A percentile compares a stretch with the other conserved stretches of the same genome.
Conservation (phyloP, 2,797 vertebrate species). For the Corythornis leucogaster region DNA sequence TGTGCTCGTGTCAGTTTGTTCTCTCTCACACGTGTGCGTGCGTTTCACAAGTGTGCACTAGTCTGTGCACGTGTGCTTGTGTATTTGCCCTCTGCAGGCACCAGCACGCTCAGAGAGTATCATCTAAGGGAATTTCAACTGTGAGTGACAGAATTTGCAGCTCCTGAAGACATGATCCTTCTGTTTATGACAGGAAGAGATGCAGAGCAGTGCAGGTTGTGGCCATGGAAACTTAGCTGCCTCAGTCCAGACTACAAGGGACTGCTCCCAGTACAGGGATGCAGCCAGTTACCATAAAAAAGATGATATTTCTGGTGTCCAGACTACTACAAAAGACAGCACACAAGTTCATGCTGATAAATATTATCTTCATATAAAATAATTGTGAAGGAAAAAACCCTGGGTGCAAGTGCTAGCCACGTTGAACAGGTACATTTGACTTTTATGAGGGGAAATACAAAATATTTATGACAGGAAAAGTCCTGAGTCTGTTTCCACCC, state of each 20-base stretch:
- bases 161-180: background rate
- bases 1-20: background rate
- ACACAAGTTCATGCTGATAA: background rate
- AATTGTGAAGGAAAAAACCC: background rate
- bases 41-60: background rate
- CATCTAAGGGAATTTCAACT: background rate
- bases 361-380: background rate
- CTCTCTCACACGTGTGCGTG: background rate
- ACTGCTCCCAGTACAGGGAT: background rate
- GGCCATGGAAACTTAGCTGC: background rate
- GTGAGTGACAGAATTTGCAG: background rate
- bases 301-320: background rate
- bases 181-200: background rate
- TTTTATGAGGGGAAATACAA: background rate
- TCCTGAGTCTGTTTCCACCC: background rate
- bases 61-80: background rate
- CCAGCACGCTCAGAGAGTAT: background rate
- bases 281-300: background rate
- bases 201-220: background rate
- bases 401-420: background rate
- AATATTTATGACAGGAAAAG: background rate
- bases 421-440: background rate
- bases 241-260: background rate
- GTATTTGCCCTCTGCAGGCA: background rate
- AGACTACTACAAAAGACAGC: background rate